Base-by-base conservation (phyloP, 2,113 vertebrate species). In the Sterrhoptilus dennistouni region DNA sequence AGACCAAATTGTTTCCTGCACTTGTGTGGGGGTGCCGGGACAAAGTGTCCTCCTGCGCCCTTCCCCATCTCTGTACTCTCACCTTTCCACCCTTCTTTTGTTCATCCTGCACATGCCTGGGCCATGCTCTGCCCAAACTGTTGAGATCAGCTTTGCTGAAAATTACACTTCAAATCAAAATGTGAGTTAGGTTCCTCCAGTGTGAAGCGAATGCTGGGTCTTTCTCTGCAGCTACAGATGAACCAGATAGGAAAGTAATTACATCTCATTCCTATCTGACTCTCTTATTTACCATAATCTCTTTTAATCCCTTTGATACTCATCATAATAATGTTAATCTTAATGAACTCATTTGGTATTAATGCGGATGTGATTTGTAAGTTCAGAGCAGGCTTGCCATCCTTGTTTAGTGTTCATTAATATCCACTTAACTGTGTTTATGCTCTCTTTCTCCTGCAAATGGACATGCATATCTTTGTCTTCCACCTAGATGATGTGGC, bases 281-380 rank as follows among this genome's bases (percentile, higher is more conserved):
- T 86, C 75, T 95, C 91, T 95, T 97, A 96, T 96, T 97, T 97
- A 90, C 95, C 88, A 91, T 96, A 96, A 97, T 97, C 95, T 95
- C 93, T 94, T 97, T 97, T 97, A 97, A 98, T 97, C 97, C 97
- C 81, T 98, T 95, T 95, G 95, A 96, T 96, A 97, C 96, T 98
- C 96, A 97, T 98, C 97, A 97, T 98, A 97, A 97, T 98, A 96
- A 88, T 96, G 95, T 97, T 97, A 98, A 98, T 98, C 97, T 98
- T 97, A 95, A 97, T 97, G 96, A 98, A 94, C 95, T 93, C 97
- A 98, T 96, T 98, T 98, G 94, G 89, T 95, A 87, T 97, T 96
- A 97, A 97, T 95, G 93, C 95, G 93, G 95, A 97, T 95, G 88
- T 96, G 96, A 97, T 98, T 98, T 97, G 95, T 96, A 96, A 96